Evolutionary conservation across 2,113 vertebrate genomes (phyloP), one percentile per base, ranked within the genome.

Genomic region (Galeopterus variegatus): DNA sequence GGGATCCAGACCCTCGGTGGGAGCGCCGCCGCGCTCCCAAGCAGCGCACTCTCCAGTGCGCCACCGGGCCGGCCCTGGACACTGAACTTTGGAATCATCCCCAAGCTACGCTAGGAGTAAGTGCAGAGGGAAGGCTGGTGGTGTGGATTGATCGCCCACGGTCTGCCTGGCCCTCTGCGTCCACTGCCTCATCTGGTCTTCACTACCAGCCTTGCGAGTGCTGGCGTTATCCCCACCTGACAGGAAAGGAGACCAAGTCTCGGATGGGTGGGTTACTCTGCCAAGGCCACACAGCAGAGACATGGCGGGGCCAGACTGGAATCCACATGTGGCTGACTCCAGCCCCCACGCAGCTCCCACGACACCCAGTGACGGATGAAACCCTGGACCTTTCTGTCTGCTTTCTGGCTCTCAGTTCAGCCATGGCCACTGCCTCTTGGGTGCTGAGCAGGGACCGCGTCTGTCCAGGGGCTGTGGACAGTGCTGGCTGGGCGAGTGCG

Each of bases 71-170:
- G n/a, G n/a, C n/a, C n/a, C n/a, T n/a, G n/a, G n/a, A n/a, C n/a
- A 10, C 52, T 50, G 65, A n/a, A 33, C 18, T 70, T 33, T 45
- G 67, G 82, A 76, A 23, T 62, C 33, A 48, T 70, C 26, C 11
- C 54, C 56, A 69, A 70, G 60, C 80, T 58, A 36, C 11, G 8
- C 60, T 8, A 18, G 3, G 15, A 9, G 11, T 31, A 14, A 10
- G 67, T 41, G 69, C 52, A 58, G 91, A 33, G 36, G 81, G 36
- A 4, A 52, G 52, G 82, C 23, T 19, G 12, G 85, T 17, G n/a
- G n/a, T 12, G 0, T 6, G 8, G 36, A 45, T 11, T 4, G 26
- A 14, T 21, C 1, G 60, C 19, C 45, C 11, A 13, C 0, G 3
- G 31, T 15, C 6, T 0, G 1, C 65, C 45, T 36, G 83, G 50